A percentile compares a stretch with the other conserved stretches of the same genome.
Conservation (phyloP, 2,888 invertebrate genomes). For the Aethes cnicana region DNA sequence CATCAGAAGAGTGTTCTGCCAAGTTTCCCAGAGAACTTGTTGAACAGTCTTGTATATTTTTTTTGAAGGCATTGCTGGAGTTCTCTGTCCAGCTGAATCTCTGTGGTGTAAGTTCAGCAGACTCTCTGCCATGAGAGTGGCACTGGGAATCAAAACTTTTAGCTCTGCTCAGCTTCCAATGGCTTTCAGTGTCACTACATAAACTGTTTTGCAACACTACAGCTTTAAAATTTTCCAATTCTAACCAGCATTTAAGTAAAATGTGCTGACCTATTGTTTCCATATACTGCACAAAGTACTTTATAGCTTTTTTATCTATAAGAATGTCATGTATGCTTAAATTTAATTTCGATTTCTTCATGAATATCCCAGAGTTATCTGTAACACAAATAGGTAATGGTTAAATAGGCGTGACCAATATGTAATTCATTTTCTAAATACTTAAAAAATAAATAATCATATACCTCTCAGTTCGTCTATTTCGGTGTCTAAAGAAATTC, state of each 20-base stretch:
- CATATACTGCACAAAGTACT: constrained; percentile 93
- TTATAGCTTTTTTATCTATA: constrained; percentile 89
- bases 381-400: too few relatives aligned
- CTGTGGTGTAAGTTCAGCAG: constrained; percentile 40
- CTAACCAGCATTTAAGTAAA: constrained; percentile 89
- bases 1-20: constrained; percentile 45
- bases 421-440: too few relatives aligned
- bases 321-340: constrained; percentile 89
- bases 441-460: constrained; percentile 8
- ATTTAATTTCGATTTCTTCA: constrained; percentile 85
- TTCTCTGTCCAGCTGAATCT: constrained; percentile 52
- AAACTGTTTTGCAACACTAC: constrained; percentile 15
- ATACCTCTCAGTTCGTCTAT: constrained; percentile 62
- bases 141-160: constrained; percentile 65
- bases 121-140: constrained; percentile 39
- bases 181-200: constrained; percentile 34
- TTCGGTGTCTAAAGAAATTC: constrained; percentile 51
- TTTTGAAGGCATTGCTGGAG: constrained; percentile 45
- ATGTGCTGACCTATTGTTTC: constrained; percentile 86
- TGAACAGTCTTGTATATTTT: constrained; percentile 49
- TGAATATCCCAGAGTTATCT: constrained; percentile 65
- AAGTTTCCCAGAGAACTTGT: constrained; percentile 63
- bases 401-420: too few relatives aligned
- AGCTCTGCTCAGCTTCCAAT: constrained; percentile 56
- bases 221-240: constrained; percentile 86